Evolutionary conservation across 2,797 vertebrate genomes (phyloP), one percentile per base, ranked within the genome.

Genomic region (Trematomus bernacchii): DNA sequence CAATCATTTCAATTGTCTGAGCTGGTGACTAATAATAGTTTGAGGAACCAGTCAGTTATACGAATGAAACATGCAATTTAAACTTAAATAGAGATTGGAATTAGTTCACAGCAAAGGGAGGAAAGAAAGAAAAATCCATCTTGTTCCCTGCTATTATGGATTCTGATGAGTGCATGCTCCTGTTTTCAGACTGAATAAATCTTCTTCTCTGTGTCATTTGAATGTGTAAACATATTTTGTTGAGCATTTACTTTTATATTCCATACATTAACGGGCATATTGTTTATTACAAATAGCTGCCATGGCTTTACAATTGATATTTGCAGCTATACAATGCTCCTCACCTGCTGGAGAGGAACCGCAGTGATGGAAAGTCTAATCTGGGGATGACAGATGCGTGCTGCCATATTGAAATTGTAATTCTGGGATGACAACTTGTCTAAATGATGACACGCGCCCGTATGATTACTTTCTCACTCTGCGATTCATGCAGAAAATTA

Each of bases 401-500:
- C 77, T 64, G 80, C 85, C 81, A 76, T 82, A 75, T 76, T 90
- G 86, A 83, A 87, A 90, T 85, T 88, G 66, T 76, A 79, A 85
- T 86, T 83, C 80, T 66, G 71, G 51, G 63, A 72, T 53, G 85
- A 84, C 87, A 84, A 64, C 82, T 65, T 82, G 85, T 91, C 89
- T 80, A 86, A 87, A 75, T 52, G 79, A 66, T 71, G 76, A 77
- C 73, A 62, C 55, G 11, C 40, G n/a, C 76, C 37, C 2, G 9
- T 81, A 43, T 83, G 83, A 91, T 90, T 87, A 85, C 84, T 87
- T 86, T 88, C 82, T 83, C 78, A 73, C 83, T 65, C 66, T 13
- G 61, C 16, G 68, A 74, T 81, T 83, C 84, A 77, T 79, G 83
- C 86, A 84, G 87, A 90, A 90, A 89, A 93, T 91, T 73, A 84